Evolutionary conservation across 2,113 vertebrate species (phyloP), one percentile per base, ranked within the genome.

Genomic region (Pandion haliaetus): DNA sequence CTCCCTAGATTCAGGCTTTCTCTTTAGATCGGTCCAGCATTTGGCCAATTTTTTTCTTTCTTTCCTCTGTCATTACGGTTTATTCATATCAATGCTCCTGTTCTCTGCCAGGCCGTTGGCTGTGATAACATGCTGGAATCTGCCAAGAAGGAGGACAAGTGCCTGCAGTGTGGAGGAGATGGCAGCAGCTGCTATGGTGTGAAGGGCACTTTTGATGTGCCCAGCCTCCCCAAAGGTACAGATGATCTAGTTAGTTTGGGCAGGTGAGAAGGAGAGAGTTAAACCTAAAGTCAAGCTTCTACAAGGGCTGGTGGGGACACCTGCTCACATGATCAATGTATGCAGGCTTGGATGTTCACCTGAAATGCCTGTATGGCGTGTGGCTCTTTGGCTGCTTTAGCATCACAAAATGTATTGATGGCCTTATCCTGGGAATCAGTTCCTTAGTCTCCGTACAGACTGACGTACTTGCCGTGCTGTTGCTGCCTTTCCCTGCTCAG

Each of bases 71-170:
- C 38, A 28, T 66, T 81, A 59, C 2, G 9, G 3, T 50, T 96
- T 85, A 66, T 81, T 71, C 72, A 70, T 71, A 42, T 82, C 32
- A 52, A 19, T 49, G 13, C 18, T 40, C 9, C 69, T 90, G 47
- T 94, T 54, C 55, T 90, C 76, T 88, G 82, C 55, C 92, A 99
- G 99, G 97, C 96, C 0, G 98, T 99, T 23, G 99, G 99, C 96
- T 99, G 99, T 97, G 99, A 99, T 98, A 98, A 99, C 89, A 92
- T 98, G 86, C 94, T 99, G 89, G 99, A 99, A 76, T 99, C 99
- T 9, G 45, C 88, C 15, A 98, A 99, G 98, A 97, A 98, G 95
- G 99, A 99, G 84, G 99, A 99, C 97, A 98, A 98, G 67, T 99
- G 99, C 89, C 98, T 99, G 93, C 98, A 98, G 96, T 99, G 99